Evolutionary conservation across 2,888 invertebrate species (phyloP).

Genomic region (Eupithecia vulgata): DNA sequence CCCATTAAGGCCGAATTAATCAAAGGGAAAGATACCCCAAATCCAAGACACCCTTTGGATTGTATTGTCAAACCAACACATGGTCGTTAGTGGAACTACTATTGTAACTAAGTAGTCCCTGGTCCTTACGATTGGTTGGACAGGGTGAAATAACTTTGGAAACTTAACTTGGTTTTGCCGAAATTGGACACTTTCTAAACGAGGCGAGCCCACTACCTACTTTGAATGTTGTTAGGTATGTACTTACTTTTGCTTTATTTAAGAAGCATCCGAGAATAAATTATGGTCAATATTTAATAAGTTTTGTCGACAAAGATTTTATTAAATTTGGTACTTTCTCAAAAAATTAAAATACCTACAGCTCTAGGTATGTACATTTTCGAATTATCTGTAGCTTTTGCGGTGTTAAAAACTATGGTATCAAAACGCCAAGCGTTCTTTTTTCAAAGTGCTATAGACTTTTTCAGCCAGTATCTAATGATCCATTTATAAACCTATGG

Average conservation of each 20-base stretch:
- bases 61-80: slow-evolving; percentile 74
- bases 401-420: background rate
- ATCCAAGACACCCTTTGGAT: slow-evolving; percentile 68
- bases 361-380: no score
- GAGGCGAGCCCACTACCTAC: background rate
- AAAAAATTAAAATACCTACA: background rate
- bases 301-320: background rate
- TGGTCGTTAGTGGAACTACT: slow-evolving; percentile 58
- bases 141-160: slow-evolving; percentile 19
- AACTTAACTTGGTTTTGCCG: background rate
- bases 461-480: background rate
- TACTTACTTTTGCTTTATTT: background rate
- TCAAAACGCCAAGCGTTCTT: background rate
- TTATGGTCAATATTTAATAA: background rate
- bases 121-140: slow-evolving; percentile 21
- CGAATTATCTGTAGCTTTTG: background rate
- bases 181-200: background rate
- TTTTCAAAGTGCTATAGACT: background rate
- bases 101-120: slow-evolving; percentile 36
- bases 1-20: slow-evolving; percentile 72
- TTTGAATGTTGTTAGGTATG: background rate
- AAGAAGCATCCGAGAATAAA: background rate
- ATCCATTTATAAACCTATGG: slow-evolving; percentile 14
- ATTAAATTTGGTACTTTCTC: background rate
- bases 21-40: slow-evolving; percentile 68